Conservation (phyloP, 2,113 vertebrate genomes). For the Chionis minor region DNA sequence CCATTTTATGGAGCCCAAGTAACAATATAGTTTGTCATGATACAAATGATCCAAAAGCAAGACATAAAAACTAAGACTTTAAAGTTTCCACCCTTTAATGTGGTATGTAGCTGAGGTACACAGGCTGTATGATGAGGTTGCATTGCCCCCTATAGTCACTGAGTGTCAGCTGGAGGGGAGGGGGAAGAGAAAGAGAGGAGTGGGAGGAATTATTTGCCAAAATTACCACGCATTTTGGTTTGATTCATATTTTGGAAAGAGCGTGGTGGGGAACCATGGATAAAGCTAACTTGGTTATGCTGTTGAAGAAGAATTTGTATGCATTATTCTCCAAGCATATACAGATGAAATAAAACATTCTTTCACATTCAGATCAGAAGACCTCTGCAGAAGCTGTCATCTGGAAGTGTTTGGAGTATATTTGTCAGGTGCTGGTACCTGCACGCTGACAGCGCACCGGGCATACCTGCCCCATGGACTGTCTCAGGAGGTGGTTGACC, state of each 20-base stretch:
- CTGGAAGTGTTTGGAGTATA: neutral
- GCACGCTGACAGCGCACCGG: rapidly evolving
- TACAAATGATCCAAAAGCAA: constrained; percentile 8
- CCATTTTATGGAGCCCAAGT: neutral
- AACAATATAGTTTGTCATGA: neutral
- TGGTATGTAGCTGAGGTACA: neutral
- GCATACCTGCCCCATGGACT: rapidly evolving
- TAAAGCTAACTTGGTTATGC: neutral
- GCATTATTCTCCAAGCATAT: neutral
- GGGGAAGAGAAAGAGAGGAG: neutral
- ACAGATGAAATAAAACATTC: neutral
- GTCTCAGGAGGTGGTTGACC: neutral
- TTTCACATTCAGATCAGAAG: neutral
- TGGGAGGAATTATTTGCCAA: neutral
- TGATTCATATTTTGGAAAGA: neutral
- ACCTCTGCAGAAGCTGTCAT: neutral
- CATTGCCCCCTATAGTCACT: constrained; percentile 79
- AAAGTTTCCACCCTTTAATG: neutral
- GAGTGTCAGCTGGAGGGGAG: constrained; percentile 24
- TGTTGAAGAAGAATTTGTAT: neutral
- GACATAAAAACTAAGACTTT: neutral
- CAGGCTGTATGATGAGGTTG: constrained; percentile 64
- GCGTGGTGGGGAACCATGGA: neutral
- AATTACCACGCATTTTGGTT: neutral
- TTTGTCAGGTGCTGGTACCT: neutral